phyloP scores from a whole-genome alignment of 2,888 invertebrate species.

The Vanessa cardui region DNA sequence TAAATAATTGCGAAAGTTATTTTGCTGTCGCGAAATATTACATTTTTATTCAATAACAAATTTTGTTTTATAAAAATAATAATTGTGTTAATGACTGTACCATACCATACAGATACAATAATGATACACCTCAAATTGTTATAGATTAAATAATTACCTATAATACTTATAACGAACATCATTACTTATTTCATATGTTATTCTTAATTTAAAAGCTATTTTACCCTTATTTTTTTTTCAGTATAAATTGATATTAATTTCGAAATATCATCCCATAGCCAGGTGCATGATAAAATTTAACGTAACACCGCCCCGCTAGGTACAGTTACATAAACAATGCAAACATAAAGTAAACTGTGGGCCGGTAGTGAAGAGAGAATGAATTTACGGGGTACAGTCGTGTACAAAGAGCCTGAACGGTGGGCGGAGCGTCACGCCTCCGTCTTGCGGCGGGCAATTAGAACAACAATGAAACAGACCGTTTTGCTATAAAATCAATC shows the following conservation, averaged over 20 bases:
- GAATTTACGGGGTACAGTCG: conserved; percentile 60
- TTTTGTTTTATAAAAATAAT: conserved; percentile 3
- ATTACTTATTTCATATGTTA: background rate
- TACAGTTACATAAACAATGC: conserved; percentile 70
- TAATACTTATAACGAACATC: background rate
- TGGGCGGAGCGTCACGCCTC: conserved; percentile 74
- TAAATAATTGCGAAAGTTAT: conserved; percentile 51
- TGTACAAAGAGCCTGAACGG: conserved; percentile 63
- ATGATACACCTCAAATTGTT: background rate
- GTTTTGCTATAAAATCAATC: conserved; percentile 67
- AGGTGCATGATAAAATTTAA: conserved; percentile 26
- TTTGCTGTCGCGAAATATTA: conserved; percentile 31
- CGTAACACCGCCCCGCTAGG: conserved; percentile 36
- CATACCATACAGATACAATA: background rate
- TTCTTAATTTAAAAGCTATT: background rate
- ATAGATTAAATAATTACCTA: background rate
- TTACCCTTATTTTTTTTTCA: background rate
- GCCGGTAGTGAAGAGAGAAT: conserved; percentile 55
- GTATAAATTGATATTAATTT: conserved; percentile 1
- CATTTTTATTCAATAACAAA: conserved; percentile 2
- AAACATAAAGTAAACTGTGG: conserved; percentile 65
- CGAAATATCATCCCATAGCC: conserved; percentile 8
- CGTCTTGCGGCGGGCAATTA: conserved; percentile 67
- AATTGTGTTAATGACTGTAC: background rate
- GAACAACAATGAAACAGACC: conserved; percentile 61